phyloP scores from a whole-genome alignment of 2,888 invertebrate species.

The Leucoma salicis region DNA sequence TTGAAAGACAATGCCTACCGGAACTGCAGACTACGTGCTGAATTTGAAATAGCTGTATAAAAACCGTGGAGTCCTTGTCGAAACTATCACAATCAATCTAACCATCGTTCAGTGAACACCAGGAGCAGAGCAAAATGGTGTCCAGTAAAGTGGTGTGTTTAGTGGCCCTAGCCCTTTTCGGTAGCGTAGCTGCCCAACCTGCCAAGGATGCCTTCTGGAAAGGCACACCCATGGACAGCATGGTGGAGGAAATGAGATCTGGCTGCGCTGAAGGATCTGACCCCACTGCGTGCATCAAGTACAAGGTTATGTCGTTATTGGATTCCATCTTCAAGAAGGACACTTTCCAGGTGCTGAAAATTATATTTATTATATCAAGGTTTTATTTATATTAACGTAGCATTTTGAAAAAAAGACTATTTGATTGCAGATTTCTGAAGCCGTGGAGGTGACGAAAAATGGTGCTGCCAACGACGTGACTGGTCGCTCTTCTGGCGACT shows the following conservation, averaged over 20 bases:
- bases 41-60: slow-evolving; percentile 83
- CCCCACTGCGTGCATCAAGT: slow-evolving; percentile 91
- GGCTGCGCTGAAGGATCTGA: slow-evolving; percentile 89
- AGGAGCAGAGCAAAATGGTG: slow-evolving; percentile 62
- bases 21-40: slow-evolving; percentile 71
- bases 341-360: slow-evolving; percentile 85
- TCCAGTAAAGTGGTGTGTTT: slow-evolving; percentile 75
- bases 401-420: slow-evolving; percentile 8
- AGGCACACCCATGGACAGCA: slow-evolving; percentile 86
- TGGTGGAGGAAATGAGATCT: slow-evolving; percentile 89
- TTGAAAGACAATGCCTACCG: slow-evolving; percentile 74
- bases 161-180: slow-evolving; percentile 78
- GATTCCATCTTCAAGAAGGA: slow-evolving; percentile 91
- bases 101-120: slow-evolving; percentile 70
- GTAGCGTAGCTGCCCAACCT: slow-evolving; percentile 83
- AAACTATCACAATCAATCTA: slow-evolving; percentile 74
- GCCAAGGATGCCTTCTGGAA: slow-evolving; percentile 86
- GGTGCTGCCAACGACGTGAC: slow-evolving; percentile 84
- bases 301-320: slow-evolving; percentile 89
- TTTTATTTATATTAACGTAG: background rate
- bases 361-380: background rate
- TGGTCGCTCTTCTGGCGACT: slow-evolving; percentile 81
- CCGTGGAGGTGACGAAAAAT: slow-evolving; percentile 89
- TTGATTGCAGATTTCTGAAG: slow-evolving; percentile 84
- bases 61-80: slow-evolving; percentile 72